A percentile compares a stretch with the other conserved stretches of the same genome.
These are phyloP conservation scores for Pachliopta kotzebuea DNA, from an alignment of 2,888 invertebrate species.

Conservation along the genomic window DNA sequence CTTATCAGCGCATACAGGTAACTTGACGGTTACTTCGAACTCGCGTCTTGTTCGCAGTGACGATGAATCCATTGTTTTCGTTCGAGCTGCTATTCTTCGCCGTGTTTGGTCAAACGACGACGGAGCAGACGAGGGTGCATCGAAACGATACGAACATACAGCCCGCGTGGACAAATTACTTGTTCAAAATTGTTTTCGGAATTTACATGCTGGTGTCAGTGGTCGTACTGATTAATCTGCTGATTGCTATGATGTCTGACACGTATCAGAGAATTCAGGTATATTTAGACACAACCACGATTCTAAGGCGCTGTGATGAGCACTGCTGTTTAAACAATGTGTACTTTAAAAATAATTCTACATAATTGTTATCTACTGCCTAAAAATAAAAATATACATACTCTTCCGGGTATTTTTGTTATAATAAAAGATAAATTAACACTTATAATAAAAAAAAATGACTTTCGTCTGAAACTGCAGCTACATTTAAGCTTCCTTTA, in stretches of 20 bases:
- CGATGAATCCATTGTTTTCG: constrained; percentile 94
- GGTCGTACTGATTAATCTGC: constrained; percentile 98
- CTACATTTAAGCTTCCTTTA: background rate
- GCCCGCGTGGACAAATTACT: constrained; percentile 90
- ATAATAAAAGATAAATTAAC: background rate
- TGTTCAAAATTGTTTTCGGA: constrained; percentile 93
- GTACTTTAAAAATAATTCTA: background rate
- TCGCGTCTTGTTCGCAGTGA: constrained; percentile 86
- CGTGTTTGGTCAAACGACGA: constrained; percentile 96
- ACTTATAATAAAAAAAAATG: background rate
- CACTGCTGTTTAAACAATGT: constrained; percentile 6
- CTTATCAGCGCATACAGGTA: constrained; percentile 99
- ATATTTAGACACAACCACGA: constrained; percentile 40
- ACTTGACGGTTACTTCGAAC: constrained; percentile 67
- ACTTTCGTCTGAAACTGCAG: background rate
- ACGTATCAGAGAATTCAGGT: constrained; percentile 99
- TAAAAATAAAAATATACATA: no score
- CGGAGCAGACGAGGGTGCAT: constrained; percentile 86
- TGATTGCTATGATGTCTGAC: constrained; percentile 99
- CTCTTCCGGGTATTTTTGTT: background rate
- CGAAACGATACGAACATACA: constrained; percentile 83
- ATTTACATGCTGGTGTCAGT: constrained; percentile 99
- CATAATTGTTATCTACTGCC: background rate
- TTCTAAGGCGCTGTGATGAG: constrained; percentile 5
- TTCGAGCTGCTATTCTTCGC: constrained; percentile 99